phyloP scores from a whole-genome alignment of 1,140 invertebrate species.

The Drosophila teissieri region DNA sequence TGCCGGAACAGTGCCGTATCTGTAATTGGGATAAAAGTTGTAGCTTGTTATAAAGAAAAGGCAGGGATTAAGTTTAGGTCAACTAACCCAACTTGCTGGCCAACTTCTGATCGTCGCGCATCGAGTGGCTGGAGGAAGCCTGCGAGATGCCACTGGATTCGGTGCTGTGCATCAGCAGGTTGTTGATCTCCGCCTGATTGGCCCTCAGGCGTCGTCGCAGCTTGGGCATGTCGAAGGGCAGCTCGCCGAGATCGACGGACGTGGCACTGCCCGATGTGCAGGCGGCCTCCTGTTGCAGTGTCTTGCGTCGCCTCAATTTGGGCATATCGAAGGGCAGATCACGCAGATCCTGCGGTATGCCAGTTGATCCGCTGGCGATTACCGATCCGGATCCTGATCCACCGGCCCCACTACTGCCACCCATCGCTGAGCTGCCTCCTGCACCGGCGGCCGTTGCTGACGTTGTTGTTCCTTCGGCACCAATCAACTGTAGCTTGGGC shows the following conservation, averaged over 20 bases:
- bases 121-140: conserved; percentile 91
- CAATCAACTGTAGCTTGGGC: conserved; percentile 85
- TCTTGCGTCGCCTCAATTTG: conserved; percentile 91
- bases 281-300: conserved; percentile 84
- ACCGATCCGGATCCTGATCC: conserved; percentile 21
- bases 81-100: conserved; percentile 72
- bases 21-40: not conserved
- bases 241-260: conserved; percentile 90
- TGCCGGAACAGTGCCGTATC: conserved; percentile 86
- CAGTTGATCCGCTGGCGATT: conserved; percentile 86
- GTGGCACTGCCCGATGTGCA: conserved; percentile 90
- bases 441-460: conserved; percentile 25
- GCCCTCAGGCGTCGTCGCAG: conserved; percentile 87
- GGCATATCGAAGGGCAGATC: conserved; percentile 95
- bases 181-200: conserved; percentile 79
- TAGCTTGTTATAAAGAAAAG: not conserved
- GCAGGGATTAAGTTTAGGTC: not conserved
- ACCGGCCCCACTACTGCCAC: not conserved
- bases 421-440: conserved; percentile 23
- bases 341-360: conserved; percentile 89
- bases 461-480: conserved; percentile 59
- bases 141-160: conserved; percentile 90
- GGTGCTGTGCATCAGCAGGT: conserved; percentile 85
- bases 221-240: conserved; percentile 96
- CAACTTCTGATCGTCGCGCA: conserved; percentile 88